phyloP scores from a whole-genome alignment of 2,113 vertebrate genomes.

The Sminthopsis crassicaudata region DNA sequence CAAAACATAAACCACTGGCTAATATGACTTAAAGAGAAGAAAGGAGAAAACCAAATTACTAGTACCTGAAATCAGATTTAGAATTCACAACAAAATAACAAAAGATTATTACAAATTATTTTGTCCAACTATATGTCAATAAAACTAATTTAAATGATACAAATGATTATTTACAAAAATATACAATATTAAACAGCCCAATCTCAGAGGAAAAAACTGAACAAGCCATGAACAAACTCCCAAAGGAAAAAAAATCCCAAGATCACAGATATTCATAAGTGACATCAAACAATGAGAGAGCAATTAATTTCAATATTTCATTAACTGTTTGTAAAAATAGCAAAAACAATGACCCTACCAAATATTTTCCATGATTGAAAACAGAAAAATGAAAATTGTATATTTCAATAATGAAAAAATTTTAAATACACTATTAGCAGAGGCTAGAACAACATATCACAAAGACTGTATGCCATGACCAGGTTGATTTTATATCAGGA shows the following conservation, averaged over 20 bases:
- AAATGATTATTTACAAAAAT: neutral
- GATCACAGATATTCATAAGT: neutral
- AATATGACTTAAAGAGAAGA: neutral
- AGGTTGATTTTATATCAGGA: neutral
- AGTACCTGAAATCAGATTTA: neutral
- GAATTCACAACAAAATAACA: neutral
- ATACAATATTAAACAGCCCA: neutral
- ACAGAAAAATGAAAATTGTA: neutral
- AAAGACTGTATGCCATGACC: neutral
- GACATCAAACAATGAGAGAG: neutral
- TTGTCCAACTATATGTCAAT: neutral
- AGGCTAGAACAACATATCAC: neutral
- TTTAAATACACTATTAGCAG: neutral
- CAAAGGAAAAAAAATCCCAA: neutral
- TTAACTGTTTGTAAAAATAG: neutral
- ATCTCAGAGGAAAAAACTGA: neutral
- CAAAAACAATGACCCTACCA: neutral
- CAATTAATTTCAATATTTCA: neutral
- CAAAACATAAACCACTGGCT: neutral
- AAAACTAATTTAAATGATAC: neutral
- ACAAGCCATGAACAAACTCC: neutral
- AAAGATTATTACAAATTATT: neutral
- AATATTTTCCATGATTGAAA: neutral
- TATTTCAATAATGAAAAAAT: neutral
- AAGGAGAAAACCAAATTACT: neutral